Conservation (phyloP, 2,797 vertebrate species). For the Enteromius anoplus region DNA sequence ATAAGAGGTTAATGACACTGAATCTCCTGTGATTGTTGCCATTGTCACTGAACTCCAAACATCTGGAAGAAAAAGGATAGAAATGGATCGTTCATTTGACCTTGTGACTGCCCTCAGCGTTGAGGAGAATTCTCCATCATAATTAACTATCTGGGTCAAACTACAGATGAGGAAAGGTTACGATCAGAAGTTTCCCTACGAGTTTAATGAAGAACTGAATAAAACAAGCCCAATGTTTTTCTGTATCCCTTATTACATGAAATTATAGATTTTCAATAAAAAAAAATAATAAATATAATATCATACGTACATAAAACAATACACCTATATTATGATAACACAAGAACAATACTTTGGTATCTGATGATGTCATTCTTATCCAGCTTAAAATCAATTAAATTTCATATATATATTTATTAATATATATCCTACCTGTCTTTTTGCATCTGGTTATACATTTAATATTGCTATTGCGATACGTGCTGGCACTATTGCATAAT, state of each 20-base stretch:
- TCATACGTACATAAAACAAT: neutral
- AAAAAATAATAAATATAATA: neutral
- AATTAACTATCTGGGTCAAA: conserved; percentile 60
- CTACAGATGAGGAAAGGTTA: conserved; percentile 52
- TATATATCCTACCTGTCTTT: neutral
- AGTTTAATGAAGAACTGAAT: conserved; percentile 26
- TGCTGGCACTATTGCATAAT: neutral
- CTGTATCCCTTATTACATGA: neutral
- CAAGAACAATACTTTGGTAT: neutral
- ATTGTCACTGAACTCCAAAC: conserved; percentile 56
- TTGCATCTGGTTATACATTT: neutral
- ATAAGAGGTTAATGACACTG: conserved; percentile 48
- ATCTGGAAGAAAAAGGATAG: conserved; percentile 50
- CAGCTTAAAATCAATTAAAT: neutral
- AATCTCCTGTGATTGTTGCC: conserved; percentile 48
- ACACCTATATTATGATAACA: neutral
- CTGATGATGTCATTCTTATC: neutral
- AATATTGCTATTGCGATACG: neutral
- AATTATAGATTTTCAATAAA: neutral
- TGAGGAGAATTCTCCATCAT: conserved; percentile 51
- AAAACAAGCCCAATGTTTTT: neutral
- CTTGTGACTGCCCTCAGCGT: conserved; percentile 53
- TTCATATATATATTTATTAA: neutral
- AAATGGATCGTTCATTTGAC: conserved; percentile 45
- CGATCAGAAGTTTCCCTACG: conserved; percentile 48